Evolutionary conservation across 2,888 invertebrate species (phyloP).

Genomic region (Phymatocera aterrima): DNA sequence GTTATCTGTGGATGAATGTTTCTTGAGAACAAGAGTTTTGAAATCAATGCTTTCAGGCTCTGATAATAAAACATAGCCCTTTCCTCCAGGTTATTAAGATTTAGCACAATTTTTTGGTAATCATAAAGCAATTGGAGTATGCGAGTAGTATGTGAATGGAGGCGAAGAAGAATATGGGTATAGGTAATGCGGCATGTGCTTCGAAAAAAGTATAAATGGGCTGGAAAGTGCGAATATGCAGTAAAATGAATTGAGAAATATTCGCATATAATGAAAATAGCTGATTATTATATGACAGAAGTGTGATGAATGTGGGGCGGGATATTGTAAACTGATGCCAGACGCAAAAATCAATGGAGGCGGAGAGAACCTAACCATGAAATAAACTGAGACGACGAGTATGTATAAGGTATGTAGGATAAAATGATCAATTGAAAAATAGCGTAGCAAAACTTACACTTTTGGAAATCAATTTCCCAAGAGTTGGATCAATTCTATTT

Average conservation of each 20-base stretch:
- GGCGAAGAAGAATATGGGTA: no score
- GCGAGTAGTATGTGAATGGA: no score
- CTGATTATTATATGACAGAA: not conserved
- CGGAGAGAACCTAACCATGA: slow-evolving; percentile 66
- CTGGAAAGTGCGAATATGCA: no score
- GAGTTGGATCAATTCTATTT: not conserved
- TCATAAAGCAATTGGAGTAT: no score
- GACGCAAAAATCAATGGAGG: slow-evolving; percentile 62
- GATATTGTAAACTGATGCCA: slow-evolving; percentile 51
- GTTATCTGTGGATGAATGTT: no score
- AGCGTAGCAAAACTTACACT: not conserved
- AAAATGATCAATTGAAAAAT: not conserved
- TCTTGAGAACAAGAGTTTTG: no score
- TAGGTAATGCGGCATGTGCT: no score
- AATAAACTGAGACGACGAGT: slow-evolving; percentile 50
- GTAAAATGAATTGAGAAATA: not conserved
- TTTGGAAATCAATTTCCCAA: not conserved
- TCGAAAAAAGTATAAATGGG: no score
- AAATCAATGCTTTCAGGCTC: no score
- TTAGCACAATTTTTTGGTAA: no score
- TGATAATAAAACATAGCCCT: no score
- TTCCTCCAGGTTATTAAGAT: no score
- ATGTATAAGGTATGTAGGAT: not conserved
- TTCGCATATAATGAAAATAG: not conserved
- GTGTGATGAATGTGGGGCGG: not conserved